Evolutionary conservation across 2,888 invertebrate genomes (phyloP), one percentile per base, ranked within the genome.

Genomic region (Temnothorax unifasciatus): DNA sequence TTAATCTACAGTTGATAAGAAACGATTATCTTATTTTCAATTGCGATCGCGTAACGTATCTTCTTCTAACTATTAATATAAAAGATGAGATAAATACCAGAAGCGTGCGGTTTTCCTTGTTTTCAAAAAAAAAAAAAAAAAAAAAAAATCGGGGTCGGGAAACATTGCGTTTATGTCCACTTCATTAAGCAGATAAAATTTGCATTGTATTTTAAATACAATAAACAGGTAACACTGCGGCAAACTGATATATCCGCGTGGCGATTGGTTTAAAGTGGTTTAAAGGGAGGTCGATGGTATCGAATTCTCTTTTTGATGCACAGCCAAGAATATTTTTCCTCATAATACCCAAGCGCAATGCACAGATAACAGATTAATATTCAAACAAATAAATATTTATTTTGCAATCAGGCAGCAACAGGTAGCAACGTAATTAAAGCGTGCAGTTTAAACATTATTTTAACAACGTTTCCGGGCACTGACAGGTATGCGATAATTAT

Each of bases 311-410:
- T 68, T 59, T 44, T 63, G 29, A 61, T 59, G 29, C 66, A 18
- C 21, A 18, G 38, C 61, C 84, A 85, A 87, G 86, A 71, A 74
- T 69, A 84, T 87, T 86, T 89, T 89, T 88, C 85, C 74, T 63
- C 44, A 57, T 83, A 63, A 86, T 79, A 83, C 47, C 57, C 74
- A 79, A 74, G 61, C 50, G 82, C 66, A 68, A 50, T 64, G 66
- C 84, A 66, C 66, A 61, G 82, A 69, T 34, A 71, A 79, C 73
- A 66, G 86, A 90, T 90, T 90, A 90, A 90, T 90, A 90, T 90
- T 90, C 89, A 87, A 90, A 89, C 89, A 90, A 90, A 90, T 90
- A 90, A 90, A 90, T 90, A 90, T 90, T 90, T 90, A 90, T 90
- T 90, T 90, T 90, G 87, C 90, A 89, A 90, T 90, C 90, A 90